Percentiles rank a stretch among this genome's conserved stretches.
Conservation (phyloP, 2,797 vertebrate species). For the Iguana delicatissima region DNA sequence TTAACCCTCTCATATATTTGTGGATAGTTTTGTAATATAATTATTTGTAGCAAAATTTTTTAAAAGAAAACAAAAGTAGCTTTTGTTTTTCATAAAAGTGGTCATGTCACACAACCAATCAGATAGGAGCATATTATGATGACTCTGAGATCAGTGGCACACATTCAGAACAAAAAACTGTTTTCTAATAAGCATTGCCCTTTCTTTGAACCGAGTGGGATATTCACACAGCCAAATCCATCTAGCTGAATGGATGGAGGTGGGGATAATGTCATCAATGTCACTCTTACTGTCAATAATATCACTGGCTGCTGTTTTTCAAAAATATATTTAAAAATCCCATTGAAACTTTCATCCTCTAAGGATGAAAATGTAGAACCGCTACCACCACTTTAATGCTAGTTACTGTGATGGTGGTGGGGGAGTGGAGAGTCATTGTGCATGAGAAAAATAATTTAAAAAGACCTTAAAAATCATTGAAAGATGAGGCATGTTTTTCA, state of each 20-base stretch:
- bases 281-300: background rate
- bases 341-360: background rate
- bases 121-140: background rate
- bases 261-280: background rate
- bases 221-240: background rate
- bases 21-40: background rate
- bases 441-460: background rate
- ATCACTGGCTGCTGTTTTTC: background rate
- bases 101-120: background rate
- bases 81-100: background rate
- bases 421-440: background rate
- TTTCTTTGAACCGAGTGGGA: background rate
- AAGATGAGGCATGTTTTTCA: background rate
- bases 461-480: background rate
- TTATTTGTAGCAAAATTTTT: background rate
- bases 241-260: background rate
- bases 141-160: background rate
- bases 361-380: background rate
- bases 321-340: background rate
- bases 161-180: background rate
- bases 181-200: background rate
- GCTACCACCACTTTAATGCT: background rate
- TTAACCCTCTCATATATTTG: background rate
- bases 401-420: background rate
- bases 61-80: background rate